Conservation (phyloP, 2,797 vertebrate genomes). For the Peromyscus aztecus region DNA sequence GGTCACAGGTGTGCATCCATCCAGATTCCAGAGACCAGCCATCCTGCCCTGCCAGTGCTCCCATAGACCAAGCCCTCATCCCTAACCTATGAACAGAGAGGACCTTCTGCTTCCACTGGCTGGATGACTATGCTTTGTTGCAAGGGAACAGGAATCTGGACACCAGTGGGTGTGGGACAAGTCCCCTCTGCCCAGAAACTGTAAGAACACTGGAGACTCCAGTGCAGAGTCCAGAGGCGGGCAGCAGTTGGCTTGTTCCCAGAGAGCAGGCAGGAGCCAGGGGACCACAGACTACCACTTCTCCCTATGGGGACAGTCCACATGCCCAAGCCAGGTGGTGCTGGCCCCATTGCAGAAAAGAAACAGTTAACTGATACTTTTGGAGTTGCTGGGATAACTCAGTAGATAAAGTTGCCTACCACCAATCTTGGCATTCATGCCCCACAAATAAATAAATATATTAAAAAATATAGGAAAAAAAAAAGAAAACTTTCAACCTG, state of each 20-base stretch:
- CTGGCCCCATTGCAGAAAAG: neutral
- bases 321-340: neutral
- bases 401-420: neutral
- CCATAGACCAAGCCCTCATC: neutral
- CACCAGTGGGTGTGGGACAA: too few species aligned
- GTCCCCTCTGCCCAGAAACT: neutral
- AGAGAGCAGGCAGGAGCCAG: neutral
- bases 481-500: neutral
- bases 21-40: neutral
- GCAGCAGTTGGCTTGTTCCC: neutral
- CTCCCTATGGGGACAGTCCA: neutral
- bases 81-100: fast-evolving
- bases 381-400: neutral
- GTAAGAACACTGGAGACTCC: neutral
- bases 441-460: neutral
- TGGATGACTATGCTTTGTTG: too few species aligned
- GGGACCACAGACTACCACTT: neutral
- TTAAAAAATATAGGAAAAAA: neutral
- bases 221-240: neutral
- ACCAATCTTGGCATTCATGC: neutral
- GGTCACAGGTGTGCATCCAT: too few species aligned
- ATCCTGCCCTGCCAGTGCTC: neutral
- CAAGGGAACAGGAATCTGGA: neutral
- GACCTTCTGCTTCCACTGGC: neutral
- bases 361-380: neutral